Evolutionary conservation across 2,888 invertebrate species (phyloP).

Genomic region (Pammene aurita): DNA sequence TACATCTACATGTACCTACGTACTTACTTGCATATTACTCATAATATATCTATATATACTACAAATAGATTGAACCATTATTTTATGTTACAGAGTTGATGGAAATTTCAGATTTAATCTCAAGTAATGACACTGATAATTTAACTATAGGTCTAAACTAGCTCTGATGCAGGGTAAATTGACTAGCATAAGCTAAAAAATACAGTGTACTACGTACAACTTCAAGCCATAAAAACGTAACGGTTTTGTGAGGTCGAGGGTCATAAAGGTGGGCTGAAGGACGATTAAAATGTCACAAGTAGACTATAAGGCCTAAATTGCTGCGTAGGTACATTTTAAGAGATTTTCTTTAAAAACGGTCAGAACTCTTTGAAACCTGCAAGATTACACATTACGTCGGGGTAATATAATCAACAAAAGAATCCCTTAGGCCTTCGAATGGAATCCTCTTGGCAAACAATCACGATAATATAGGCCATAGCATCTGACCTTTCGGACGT

Average conservation of each 20-base stretch:
- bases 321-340: not conserved
- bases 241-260: not conserved
- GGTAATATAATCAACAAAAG: slow-evolving; percentile 23
- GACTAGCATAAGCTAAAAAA: not conserved
- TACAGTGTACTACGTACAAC: not conserved
- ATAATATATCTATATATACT: too few relatives aligned
- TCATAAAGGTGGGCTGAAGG: not conserved
- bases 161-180: not conserved
- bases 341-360: not conserved
- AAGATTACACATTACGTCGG: not conserved
- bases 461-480: slow-evolving; percentile 40
- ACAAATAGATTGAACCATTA: too few relatives aligned
- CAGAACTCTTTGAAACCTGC: too few relatives aligned
- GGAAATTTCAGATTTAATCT: not conserved
- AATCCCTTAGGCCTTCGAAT: slow-evolving; percentile 24
- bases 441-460: slow-evolving; percentile 39
- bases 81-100: not conserved
- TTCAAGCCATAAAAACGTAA: slow-evolving; percentile 7
- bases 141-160: not conserved
- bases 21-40: not conserved
- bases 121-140: not conserved
- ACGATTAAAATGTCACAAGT: not conserved
- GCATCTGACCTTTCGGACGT: slow-evolving; percentile 41
- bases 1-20: too few relatives aligned
- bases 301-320: not conserved